Percentiles rank a stretch among this genome's conserved stretches.
Evolutionary conservation across 2,113 vertebrate species (phyloP).

Genomic region (Mormoops blainvillei): DNA sequence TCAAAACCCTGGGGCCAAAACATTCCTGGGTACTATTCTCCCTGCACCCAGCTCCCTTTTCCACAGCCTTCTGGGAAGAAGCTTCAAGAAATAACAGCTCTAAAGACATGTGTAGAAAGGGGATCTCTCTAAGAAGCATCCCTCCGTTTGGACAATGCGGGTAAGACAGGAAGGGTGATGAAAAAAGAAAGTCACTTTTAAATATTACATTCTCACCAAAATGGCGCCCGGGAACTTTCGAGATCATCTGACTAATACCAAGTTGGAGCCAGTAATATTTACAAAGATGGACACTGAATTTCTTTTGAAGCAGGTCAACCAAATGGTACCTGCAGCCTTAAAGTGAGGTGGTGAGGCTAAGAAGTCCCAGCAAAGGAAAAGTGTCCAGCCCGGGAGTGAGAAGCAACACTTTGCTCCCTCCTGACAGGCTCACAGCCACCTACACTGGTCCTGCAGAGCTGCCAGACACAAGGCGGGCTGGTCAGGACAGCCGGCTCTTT

Average conservation of each 20-base stretch:
- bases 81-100: background rate
- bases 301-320: background rate
- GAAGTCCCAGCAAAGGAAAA: background rate
- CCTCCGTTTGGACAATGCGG: background rate
- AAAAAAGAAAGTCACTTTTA: background rate
- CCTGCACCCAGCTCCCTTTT: background rate
- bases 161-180: background rate
- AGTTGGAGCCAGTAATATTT: background rate
- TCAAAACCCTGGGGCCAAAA: background rate
- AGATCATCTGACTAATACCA: background rate
- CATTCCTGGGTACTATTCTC: background rate
- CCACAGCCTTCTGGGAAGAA: background rate
- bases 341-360: background rate
- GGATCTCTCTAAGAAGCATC: background rate
- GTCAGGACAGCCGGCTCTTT: background rate
- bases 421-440: background rate
- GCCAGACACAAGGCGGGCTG: rapidly evolving
- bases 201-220: background rate
- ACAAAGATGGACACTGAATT: background rate
- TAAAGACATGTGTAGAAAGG: background rate
- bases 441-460: background rate
- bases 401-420: background rate
- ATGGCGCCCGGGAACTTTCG: background rate
- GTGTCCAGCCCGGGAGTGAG: background rate
- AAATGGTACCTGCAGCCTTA: background rate